A percentile compares a stretch with the other conserved stretches of the same genome.
Evolutionary conservation across 2,113 vertebrate genomes (phyloP).

Genomic region (Apistogramma diplotaenia): DNA sequence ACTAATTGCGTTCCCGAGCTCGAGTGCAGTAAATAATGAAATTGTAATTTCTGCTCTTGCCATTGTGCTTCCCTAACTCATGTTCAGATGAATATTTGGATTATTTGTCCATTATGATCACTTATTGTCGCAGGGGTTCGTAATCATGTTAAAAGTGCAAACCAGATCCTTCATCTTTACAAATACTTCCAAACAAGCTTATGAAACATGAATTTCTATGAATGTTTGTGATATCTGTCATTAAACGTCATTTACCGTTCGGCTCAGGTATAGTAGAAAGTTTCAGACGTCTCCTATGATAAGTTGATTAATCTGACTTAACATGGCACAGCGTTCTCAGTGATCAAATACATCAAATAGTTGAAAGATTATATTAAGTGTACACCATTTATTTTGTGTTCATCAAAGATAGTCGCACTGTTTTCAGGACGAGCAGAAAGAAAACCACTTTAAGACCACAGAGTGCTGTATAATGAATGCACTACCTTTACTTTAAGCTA

Average conservation of each 20-base stretch:
- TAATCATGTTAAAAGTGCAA: not conserved
- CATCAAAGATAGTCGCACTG: not conserved
- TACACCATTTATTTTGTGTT: not conserved
- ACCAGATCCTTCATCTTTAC: not conserved
- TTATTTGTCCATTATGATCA: constrained; percentile 4
- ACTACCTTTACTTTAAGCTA: not conserved
- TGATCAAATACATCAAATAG: no score
- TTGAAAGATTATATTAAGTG: no score
- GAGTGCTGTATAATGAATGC: not conserved
- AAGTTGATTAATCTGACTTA: no score
- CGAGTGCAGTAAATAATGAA: constrained; percentile 92
- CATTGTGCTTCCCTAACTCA: constrained; percentile 57
- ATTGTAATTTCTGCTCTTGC: constrained; percentile 84
- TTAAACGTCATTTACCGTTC: not conserved
- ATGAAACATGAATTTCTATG: not conserved
- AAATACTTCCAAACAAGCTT: not conserved
- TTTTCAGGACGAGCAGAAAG: not conserved
- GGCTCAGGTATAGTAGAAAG: not conserved
- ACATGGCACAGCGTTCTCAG: no score
- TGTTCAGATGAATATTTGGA: constrained; percentile 60
- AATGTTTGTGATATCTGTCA: not conserved
- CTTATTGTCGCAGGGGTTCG: not conserved
- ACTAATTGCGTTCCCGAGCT: constrained; percentile 90
- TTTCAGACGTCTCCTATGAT: no score
- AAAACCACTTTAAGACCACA: not conserved